phyloP scores from a whole-genome alignment of 2,797 vertebrate genomes.

The Onychomys leucogaster region DNA sequence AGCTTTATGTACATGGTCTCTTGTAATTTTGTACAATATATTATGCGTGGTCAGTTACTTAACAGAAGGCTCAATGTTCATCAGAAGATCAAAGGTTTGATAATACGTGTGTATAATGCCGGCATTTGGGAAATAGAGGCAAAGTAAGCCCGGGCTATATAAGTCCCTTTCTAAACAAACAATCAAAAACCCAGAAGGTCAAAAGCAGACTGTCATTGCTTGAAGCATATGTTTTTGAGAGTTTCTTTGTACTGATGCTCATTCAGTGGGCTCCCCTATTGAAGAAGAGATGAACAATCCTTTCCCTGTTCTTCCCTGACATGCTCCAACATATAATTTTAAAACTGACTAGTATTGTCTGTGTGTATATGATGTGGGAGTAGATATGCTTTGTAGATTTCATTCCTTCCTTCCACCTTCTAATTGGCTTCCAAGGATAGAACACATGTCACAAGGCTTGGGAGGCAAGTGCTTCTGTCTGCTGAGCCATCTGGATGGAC shows the following conservation, averaged over 20 bases:
- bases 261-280: background rate
- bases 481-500: background rate
- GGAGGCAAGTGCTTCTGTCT: background rate
- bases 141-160: background rate
- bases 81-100: background rate
- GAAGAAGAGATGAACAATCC: background rate
- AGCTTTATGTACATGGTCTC: background rate
- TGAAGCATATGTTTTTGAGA: background rate
- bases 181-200: background rate
- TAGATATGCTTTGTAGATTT: no score
- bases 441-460: background rate
- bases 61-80: background rate
- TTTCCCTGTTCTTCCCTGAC: background rate
- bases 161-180: background rate
- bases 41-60: background rate
- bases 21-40: slow-evolving; percentile 15
- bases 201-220: slow-evolving; percentile 18
- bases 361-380: background rate
- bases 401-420: background rate
- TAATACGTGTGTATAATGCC: background rate
- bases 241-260: background rate
- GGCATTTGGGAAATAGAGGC: background rate
- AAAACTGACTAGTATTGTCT: background rate
- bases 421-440: background rate
- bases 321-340: background rate